Evolutionary conservation across 2,797 vertebrate genomes (phyloP), one percentile per base, ranked within the genome.

Genomic region (Catamblyrhynchus diadema): DNA sequence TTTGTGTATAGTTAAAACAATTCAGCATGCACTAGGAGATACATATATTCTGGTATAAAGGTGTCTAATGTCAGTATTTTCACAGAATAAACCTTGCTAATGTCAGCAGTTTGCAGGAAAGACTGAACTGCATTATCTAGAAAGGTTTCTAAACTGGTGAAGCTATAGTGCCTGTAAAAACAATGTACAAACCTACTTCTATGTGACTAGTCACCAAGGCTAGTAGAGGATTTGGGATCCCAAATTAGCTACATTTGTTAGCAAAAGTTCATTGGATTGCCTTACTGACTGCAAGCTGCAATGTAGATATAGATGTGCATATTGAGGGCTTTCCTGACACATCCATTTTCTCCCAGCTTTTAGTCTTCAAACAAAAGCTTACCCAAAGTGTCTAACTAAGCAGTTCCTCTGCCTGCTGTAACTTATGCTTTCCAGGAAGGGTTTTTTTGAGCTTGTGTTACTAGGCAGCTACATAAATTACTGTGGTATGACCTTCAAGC

Each of bases 401-500:
- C 88, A 75, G 51, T 77, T 94, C 83, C 44, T 92, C 73, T 79
- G 59, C 70, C 50, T 90, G 17, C 60, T 91, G 25, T 70, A 93
- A 78, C 56, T 80, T 80, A 59, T 5, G 42, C 82, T 86, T 95
- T 93, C 83, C 88, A 84, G 94, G 83, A 95, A 88, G 54, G 39
- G 11, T 50, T 88, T 94, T 91, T 95, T 81, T 81, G 1, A 73
- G 53, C 77, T 84, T 53, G 51, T 54, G 53, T 90, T 62, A 37
- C 82, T 71, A 93, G 88, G 39, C 82, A 94, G 85, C 51, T 72
- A n/a, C 90, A 92, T 93, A 79, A 95, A 90, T 95, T 92, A 90
- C 80, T 66, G 59, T 33, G 33, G 33, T 41, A 56, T 95, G 92
- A 96, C 93, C 88, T 95, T 90, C 88, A 90, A 79, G 47, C 77